Base-by-base conservation (phyloP, 2,113 vertebrate genomes). In the Piliocolobus tephrosceles region DNA sequence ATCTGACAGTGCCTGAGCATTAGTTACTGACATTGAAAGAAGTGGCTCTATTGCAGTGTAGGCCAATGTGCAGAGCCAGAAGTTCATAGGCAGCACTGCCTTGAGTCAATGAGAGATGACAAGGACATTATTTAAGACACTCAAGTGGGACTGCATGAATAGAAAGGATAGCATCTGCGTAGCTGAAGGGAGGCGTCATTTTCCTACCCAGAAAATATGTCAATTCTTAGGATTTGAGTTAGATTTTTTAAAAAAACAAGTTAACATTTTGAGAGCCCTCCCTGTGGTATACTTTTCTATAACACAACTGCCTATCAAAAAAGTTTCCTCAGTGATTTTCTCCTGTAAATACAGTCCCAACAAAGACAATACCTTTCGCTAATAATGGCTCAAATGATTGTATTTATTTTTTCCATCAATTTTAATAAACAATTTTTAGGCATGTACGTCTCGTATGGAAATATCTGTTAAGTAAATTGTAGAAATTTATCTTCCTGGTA, bases 81-180 rank as follows among this genome's bases (percentile, higher is more conserved):
- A 73, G 76, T 78, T 96, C 72, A 57, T 7, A 0, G 66, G 88
- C 66, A 84, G 73, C 61, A 6, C 38, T 0, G 14, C 50, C 76
- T 66, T 82, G 80, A 95, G 58, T 58, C 66, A 78, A 52, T 75
- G 52, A 96, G 68, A 73, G 73, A 73, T 83, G 84, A 90, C 88
- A 91, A 72, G 94, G 90, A 91, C 72, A 16, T 95, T 96, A 90
- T 94, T 97, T 88, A 88, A 86, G 96, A 95, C 23, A 58, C 95
- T 30, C 73, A 70, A 47, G 58, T 94, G 89, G 91, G 95, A 32
- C 82, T 23, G 3, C 23, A 1, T 61, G 30, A 82, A 32, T 52
- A 55, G 64, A 75, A 88, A 14, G 43, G 45, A 30, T 23, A 76
- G 81, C 40, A 72, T 76, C 55, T 91, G 81, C 50, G n/a, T 64